Evolutionary conservation across 1,140 invertebrate genomes (phyloP).

Genomic region (Micrasema minimum): DNA sequence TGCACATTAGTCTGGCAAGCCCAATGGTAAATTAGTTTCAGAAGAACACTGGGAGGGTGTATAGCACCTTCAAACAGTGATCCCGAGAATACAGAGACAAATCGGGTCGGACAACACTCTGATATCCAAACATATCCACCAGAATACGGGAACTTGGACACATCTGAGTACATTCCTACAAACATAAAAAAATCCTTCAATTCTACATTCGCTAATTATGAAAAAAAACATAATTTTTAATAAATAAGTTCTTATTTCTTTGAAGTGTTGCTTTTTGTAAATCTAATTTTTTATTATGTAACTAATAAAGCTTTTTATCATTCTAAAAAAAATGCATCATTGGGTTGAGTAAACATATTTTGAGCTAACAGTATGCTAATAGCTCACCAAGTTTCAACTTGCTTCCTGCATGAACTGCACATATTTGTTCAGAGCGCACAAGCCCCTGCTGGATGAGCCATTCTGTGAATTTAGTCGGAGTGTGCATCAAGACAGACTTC

Average conservation of each 20-base stretch:
- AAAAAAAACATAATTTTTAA: too few species aligned
- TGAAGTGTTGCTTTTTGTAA: background rate
- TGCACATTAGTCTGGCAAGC: slow-evolving; percentile 87
- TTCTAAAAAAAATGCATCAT: background rate
- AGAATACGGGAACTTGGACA: slow-evolving; percentile 83
- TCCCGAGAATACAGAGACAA: slow-evolving; percentile 85
- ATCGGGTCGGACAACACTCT: slow-evolving; percentile 83
- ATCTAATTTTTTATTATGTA: slow-evolving; percentile 10
- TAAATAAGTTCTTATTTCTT: too few species aligned
- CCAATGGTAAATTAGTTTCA: slow-evolving; percentile 92
- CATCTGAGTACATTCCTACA: slow-evolving; percentile 84
- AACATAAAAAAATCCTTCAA: background rate
- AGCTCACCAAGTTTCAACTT: slow-evolving; percentile 76
- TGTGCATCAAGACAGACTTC: slow-evolving; percentile 81
- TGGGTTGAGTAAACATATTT: background rate
- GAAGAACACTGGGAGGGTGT: slow-evolving; percentile 80
- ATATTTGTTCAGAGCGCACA: slow-evolving; percentile 81
- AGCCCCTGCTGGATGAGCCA: slow-evolving; percentile 88
- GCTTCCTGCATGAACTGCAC: slow-evolving; percentile 71
- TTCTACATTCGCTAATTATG: too few species aligned
- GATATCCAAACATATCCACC: slow-evolving; percentile 92
- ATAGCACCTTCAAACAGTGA: slow-evolving; percentile 87
- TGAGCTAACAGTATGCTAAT: background rate
- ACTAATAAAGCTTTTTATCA: background rate
- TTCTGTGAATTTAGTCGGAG: slow-evolving; percentile 84